These are phyloP conservation scores for Spialia ferax DNA, from an alignment of 2,888 invertebrate genomes.

Conservation along the genomic window DNA sequence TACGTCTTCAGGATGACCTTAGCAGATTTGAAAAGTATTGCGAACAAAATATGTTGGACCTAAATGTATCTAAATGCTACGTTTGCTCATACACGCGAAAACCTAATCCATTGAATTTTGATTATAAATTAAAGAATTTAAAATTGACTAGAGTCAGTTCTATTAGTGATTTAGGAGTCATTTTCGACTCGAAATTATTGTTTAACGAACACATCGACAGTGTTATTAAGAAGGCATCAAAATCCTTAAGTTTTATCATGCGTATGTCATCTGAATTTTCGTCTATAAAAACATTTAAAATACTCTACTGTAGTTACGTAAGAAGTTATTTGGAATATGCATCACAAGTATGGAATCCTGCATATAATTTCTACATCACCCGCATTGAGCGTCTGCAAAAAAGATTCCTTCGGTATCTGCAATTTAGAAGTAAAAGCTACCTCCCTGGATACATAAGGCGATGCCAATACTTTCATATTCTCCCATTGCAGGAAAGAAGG, in stretches of 20 bases:
- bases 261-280: conserved; percentile 2
- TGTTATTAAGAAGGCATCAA: not conserved
- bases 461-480: not conserved
- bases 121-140: not conserved
- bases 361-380: not conserved
- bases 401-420: not conserved
- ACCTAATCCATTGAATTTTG: not conserved
- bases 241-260: conserved; percentile 4
- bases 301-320: not conserved
- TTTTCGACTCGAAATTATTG: not conserved
- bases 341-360: not conserved
- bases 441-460: not conserved
- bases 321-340: conserved; percentile 4
- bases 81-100: not conserved
- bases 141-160: not conserved
- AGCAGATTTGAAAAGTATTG: not conserved
- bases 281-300: not conserved
- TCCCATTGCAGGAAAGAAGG: not conserved
- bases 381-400: conserved; percentile 4
- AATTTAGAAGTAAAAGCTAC: not conserved
- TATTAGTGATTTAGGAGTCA: not conserved
- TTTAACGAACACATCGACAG: not conserved
- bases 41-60: not conserved
- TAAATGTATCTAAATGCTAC: not conserved
- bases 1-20: not conserved